phyloP scores from a whole-genome alignment of 2,888 invertebrate species.

The Acrobasis suavella region DNA sequence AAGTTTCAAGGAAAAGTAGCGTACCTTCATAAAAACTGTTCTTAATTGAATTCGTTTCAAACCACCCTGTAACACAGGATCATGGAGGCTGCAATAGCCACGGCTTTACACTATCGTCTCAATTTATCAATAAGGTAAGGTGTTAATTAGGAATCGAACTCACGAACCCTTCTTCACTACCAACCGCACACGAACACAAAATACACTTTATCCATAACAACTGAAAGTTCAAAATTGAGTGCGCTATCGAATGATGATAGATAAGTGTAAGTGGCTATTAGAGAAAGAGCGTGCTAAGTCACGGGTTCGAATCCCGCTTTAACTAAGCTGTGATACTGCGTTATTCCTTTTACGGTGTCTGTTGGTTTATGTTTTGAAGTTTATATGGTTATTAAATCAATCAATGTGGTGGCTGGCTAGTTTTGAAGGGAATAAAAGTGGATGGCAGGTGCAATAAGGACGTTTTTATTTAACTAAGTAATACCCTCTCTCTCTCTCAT shows the following conservation, averaged over 20 bases:
- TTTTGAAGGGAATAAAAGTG: too few relatives aligned
- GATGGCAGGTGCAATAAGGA: too few relatives aligned
- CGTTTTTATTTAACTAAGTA: too few relatives aligned
- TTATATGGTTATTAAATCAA: constrained; percentile 17
- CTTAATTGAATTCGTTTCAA: constrained; percentile 2
- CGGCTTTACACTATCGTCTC: constrained; percentile 63
- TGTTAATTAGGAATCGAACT: constrained; percentile 80
- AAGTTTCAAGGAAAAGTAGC: too few relatives aligned
- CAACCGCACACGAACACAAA: not conserved
- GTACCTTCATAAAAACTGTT: too few relatives aligned
- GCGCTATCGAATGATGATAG: constrained; percentile 53
- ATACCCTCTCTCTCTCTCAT: too few relatives aligned
- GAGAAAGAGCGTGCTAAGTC: constrained; percentile 65
- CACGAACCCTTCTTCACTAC: constrained; percentile 51
- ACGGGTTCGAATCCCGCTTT: constrained; percentile 74
- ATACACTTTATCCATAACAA: not conserved
- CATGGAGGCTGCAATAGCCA: constrained; percentile 54
- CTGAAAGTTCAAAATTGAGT: constrained; percentile 25
- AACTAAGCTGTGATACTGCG: constrained; percentile 58
- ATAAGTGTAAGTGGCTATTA: constrained; percentile 74
- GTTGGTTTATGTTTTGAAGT: constrained; percentile 19
- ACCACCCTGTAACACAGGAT: constrained; percentile 23
- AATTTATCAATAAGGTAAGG: constrained; percentile 77
- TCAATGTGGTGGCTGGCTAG: not conserved
- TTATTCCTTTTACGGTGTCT: constrained; percentile 28